Percentiles rank a stretch among this genome's conserved stretches.
Evolutionary conservation across 2,113 vertebrate genomes (phyloP).

Genomic region (Odontophorus gujanensis): DNA sequence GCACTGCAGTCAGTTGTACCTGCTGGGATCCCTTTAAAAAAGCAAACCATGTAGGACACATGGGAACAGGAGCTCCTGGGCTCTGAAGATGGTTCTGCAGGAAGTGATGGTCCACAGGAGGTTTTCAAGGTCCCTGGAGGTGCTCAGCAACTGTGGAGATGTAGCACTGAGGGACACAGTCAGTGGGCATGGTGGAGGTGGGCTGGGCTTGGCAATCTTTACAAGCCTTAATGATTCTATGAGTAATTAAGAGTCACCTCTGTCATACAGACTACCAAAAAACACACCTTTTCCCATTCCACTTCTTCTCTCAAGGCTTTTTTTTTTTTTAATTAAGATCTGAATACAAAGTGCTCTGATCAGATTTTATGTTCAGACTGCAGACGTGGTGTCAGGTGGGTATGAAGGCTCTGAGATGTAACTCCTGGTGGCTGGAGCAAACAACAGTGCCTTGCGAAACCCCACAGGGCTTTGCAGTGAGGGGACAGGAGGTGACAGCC

Average conservation of each 20-base stretch:
- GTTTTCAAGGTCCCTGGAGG: too few relatives aligned
- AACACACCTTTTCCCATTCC: not conserved
- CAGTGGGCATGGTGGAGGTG: too few relatives aligned
- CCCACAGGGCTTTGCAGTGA: not conserved
- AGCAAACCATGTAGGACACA: not conserved
- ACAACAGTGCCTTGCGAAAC: too few relatives aligned
- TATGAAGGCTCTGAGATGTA: not conserved
- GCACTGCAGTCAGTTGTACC: not conserved
- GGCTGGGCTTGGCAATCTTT: too few relatives aligned
- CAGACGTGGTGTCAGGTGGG: too few relatives aligned
- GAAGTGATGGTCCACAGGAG: not conserved
- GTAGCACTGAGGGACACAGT: too few relatives aligned
- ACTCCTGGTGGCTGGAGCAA: not conserved
- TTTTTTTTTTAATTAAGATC: not conserved
- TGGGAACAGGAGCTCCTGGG: not conserved
- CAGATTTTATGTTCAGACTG: not conserved
- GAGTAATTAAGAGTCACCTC: constrained; percentile 19
- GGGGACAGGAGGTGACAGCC: not conserved
- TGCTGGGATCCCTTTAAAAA: not conserved
- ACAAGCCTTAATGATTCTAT: too few relatives aligned
- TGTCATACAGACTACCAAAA: not conserved
- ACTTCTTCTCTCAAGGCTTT: not conserved
- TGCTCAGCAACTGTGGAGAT: too few relatives aligned
- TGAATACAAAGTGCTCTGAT: not conserved
- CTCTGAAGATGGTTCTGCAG: too few relatives aligned